A percentile compares a stretch with the other conserved stretches of the same genome.
Conservation (phyloP, 2,888 invertebrate species). For the Embidobia sp. region DNA sequence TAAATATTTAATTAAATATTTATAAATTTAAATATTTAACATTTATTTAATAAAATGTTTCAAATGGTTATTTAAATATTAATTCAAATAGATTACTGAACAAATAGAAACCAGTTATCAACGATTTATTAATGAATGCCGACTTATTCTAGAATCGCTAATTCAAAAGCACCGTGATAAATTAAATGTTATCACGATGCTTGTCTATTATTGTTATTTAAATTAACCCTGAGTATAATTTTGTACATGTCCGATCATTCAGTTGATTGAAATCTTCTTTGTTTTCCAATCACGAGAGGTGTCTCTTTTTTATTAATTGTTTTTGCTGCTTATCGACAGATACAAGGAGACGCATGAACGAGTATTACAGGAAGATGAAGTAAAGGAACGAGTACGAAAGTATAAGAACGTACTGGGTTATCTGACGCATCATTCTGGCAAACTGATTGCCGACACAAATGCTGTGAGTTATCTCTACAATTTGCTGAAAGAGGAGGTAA, state of each 20-base stretch:
- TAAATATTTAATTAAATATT: too few relatives aligned
- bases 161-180: slow-evolving; percentile 25
- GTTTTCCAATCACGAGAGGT: slow-evolving; percentile 3
- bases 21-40: too few relatives aligned
- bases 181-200: slow-evolving; percentile 24
- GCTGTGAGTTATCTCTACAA: slow-evolving; percentile 79
- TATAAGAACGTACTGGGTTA: slow-evolving; percentile 79
- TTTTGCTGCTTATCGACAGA: slow-evolving; percentile 66
- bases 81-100: background rate
- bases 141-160: background rate
- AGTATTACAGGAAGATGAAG: slow-evolving; percentile 68
- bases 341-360: slow-evolving; percentile 73
- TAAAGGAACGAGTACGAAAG: slow-evolving; percentile 75
- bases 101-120: slow-evolving; percentile 2
- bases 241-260: slow-evolving; percentile 1
- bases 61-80: too few relatives aligned
- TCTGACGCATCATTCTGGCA: slow-evolving; percentile 79
- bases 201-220: slow-evolving; percentile 16
- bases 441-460: slow-evolving; percentile 71
- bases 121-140: slow-evolving; percentile 23
- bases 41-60: too few relatives aligned
- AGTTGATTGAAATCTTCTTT: slow-evolving; percentile 13
- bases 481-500: slow-evolving; percentile 79
- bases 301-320: slow-evolving; percentile 22
- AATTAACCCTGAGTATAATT: slow-evolving; percentile 49